phyloP scores from a whole-genome alignment of 1,140 invertebrate species.

The Acromyrmex charruanus region DNA sequence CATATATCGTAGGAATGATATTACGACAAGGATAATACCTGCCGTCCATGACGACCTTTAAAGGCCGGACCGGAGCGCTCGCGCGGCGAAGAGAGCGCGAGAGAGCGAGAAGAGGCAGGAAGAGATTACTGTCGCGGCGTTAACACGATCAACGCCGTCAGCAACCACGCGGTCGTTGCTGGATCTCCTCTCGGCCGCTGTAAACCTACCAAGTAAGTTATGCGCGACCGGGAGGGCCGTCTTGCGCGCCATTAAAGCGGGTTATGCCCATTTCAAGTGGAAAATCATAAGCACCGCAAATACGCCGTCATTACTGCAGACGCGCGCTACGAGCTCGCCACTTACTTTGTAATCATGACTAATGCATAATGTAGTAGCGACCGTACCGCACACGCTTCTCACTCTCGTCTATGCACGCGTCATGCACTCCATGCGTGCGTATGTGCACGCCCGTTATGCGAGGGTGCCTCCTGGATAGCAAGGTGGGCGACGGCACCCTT shows the following conservation, averaged over 20 bases:
- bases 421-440: neutral
- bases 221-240: constrained; percentile 72
- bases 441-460: neutral
- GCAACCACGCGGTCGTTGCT: constrained; percentile 28
- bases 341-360: constrained; percentile 83
- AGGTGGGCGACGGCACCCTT: neutral
- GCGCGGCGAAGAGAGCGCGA: neutral
- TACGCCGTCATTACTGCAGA: constrained; percentile 81
- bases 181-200: constrained; percentile 53
- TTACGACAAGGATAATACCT: constrained; percentile 57
- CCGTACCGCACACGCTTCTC: constrained; percentile 39
- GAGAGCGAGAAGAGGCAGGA: constrained; percentile 51
- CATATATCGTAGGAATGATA: neutral
- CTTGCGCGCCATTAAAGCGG: constrained; percentile 78
- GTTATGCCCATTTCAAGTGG: constrained; percentile 83
- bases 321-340: constrained; percentile 79
- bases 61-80: constrained; percentile 53
- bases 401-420: constrained; percentile 24
- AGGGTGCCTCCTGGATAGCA: neutral
- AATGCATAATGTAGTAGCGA: constrained; percentile 81
- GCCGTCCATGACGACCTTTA: constrained; percentile 67
- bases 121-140: constrained; percentile 71
- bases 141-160: constrained; percentile 73
- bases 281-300: constrained; percentile 82
- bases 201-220: constrained; percentile 77